These are phyloP conservation scores for Meriones unguiculatus DNA, from an alignment of 2,113 vertebrate genomes.

Conservation along the genomic window DNA sequence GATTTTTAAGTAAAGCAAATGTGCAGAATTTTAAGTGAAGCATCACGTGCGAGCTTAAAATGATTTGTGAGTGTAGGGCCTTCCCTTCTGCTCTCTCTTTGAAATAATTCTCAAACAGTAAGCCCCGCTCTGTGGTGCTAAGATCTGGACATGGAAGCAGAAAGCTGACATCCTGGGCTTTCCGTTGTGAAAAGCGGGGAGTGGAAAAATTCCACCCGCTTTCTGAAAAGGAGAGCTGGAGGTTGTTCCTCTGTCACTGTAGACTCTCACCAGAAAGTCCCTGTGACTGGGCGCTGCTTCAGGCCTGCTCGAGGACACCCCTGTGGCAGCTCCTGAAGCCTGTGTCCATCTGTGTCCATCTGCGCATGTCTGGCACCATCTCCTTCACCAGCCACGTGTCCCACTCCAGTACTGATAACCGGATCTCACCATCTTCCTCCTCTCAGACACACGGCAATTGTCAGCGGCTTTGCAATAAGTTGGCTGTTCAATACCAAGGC, in stretches of 20 bases:
- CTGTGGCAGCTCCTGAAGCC: background rate
- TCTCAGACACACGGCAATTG: fast-evolving
- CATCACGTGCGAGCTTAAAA: fast-evolving
- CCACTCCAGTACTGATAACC: background rate
- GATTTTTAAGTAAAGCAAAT: background rate
- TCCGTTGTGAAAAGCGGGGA: background rate
- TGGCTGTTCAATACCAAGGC: fast-evolving
- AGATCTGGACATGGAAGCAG: background rate
- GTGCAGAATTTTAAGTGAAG: background rate
- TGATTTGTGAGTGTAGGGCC: background rate
- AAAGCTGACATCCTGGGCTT: fast-evolving
- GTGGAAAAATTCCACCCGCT: background rate
- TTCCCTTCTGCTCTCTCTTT: background rate
- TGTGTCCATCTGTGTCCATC: background rate
- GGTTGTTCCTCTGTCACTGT: fast-evolving
- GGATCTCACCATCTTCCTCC: fast-evolving
- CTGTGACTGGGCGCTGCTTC: background rate
- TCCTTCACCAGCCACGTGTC: fast-evolving
- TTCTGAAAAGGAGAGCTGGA: background rate
- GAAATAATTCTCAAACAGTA: background rate
- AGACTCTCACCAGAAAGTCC: fast-evolving
- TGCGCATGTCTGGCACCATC: background rate
- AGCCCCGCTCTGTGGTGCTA: background rate
- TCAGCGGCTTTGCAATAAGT: fast-evolving
- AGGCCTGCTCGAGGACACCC: background rate